Percentiles rank a stretch among this genome's conserved stretches.
These are phyloP conservation scores for Pipistrellus kuhlii DNA, from an alignment of 2,797 vertebrate species.

Conservation along the genomic window DNA sequence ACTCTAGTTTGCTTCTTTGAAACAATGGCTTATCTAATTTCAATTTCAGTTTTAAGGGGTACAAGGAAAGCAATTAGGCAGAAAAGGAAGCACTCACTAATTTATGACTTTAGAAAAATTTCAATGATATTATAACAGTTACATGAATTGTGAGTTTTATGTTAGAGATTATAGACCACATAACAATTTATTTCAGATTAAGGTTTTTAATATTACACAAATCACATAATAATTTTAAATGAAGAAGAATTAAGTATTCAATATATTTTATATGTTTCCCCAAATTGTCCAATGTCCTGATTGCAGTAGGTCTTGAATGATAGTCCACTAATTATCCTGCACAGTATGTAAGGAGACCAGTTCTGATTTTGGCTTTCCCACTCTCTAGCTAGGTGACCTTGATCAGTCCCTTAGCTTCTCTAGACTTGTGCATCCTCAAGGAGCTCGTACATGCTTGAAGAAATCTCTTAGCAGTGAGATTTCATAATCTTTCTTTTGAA, in stretches of 20 bases:
- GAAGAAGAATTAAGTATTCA: conserved; percentile 2
- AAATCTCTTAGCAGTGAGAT: neutral
- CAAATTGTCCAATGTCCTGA: neutral
- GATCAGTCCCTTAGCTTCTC: neutral
- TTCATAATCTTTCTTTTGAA: neutral
- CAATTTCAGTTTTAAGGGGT: neutral
- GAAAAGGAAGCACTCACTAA: neutral
- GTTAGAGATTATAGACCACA: conserved; percentile 4
- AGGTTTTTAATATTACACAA: conserved; percentile 9
- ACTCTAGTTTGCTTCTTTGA: neutral
- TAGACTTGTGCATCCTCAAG: neutral
- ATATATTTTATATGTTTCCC: neutral
- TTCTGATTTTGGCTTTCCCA: conserved; percentile 22
- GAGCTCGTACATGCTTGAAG: neutral
- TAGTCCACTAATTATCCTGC: neutral
- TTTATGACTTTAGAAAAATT: conserved; percentile 23
- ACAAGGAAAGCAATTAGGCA: neutral
- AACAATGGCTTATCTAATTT: conserved; percentile 35
- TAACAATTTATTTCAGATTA: conserved; percentile 54
- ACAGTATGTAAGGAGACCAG: neutral
- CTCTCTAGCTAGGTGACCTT: neutral
- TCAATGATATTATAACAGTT: neutral
- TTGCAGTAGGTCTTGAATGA: conserved; percentile 2
- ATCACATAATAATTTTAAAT: conserved; percentile 22
- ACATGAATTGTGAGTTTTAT: conserved; percentile 27